phyloP scores from a whole-genome alignment of 2,888 invertebrate genomes.

The Dysmachus trigonus region DNA sequence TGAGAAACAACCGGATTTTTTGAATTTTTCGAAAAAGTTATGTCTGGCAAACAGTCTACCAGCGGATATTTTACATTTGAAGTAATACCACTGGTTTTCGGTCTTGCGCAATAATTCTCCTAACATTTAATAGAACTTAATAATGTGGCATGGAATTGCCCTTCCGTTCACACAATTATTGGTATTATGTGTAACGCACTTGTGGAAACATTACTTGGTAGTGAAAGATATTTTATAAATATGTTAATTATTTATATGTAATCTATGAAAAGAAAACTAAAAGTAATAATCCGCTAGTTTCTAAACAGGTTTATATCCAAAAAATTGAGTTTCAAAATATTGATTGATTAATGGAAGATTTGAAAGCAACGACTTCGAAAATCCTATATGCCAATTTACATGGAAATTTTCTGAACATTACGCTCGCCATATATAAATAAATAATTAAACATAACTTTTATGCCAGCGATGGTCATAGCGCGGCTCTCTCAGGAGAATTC shows the following conservation, averaged over 20 bases:
- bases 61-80: neutral
- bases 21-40: neutral
- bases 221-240: neutral
- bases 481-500: no score
- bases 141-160: neutral
- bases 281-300: no score
- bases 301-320: no score
- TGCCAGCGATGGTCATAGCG: no score
- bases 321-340: no score
- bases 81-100: neutral
- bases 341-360: no score
- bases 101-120: neutral
- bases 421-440: no score
- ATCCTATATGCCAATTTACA: no score
- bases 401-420: no score
- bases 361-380: no score
- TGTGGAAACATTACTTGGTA: neutral
- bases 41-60: neutral
- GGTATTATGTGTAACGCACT: neutral
- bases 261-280: no score
- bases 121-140: neutral
- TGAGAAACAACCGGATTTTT: slow-evolving; percentile 21
- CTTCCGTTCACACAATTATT: neutral
- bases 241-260: neutral
- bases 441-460: no score